phyloP scores from a whole-genome alignment of 2,113 vertebrate species.

The Leptobrachium ailaonicum region DNA sequence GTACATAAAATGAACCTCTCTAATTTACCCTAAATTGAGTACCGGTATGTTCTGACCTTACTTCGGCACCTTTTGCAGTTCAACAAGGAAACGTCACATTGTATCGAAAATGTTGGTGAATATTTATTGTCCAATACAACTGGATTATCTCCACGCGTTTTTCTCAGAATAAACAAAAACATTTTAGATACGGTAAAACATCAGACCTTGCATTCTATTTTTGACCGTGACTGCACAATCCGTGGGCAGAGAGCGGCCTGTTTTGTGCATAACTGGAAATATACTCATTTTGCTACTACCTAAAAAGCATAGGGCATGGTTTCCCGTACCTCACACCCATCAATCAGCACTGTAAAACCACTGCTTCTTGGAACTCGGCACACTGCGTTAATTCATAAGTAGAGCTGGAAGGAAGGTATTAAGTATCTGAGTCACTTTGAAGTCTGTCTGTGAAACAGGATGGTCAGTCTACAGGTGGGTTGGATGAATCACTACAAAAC shows the following conservation, averaged over 20 bases:
- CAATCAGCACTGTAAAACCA: constrained; percentile 39
- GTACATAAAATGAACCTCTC: no score
- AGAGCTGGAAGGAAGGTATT: constrained; percentile 29
- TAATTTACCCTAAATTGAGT: no score
- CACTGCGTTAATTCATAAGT: constrained; percentile 35
- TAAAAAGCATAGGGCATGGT: background rate
- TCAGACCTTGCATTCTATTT: background rate
- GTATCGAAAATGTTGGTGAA: no score
- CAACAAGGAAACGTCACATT: no score
- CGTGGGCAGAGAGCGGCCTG: constrained; percentile 9
- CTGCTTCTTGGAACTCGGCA: constrained; percentile 31
- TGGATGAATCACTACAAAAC: constrained; percentile 20
- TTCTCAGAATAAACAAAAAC: background rate
- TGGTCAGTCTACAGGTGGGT: constrained; percentile 32
- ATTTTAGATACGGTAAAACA: background rate
- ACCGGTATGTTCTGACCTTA: no score
- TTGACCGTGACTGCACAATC: background rate
- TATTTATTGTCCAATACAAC: no score
- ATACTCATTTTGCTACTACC: constrained; percentile 29
- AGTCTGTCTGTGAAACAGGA: constrained; percentile 12
- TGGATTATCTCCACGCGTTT: no score
- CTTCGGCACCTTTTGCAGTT: no score
- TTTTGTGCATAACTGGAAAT: constrained; percentile 37
- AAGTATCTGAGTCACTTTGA: constrained; percentile 21
- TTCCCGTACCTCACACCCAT: constrained; percentile 41